Evolutionary conservation across 1,140 invertebrate species (phyloP), one percentile per base, ranked within the genome.

Genomic region (Rhagoletis pomonella): DNA sequence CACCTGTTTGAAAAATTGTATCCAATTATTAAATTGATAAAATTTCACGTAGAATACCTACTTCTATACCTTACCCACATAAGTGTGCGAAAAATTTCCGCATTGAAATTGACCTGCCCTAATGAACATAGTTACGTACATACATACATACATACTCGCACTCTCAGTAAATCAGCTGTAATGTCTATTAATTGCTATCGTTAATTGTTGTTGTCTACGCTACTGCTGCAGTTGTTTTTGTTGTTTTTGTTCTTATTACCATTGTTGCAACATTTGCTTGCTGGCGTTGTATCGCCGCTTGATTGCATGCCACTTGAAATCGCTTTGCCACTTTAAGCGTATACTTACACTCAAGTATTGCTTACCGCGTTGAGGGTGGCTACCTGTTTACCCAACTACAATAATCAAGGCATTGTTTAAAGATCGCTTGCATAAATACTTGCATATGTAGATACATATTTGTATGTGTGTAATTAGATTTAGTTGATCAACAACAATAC

Each of bases 131-230:
- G 29, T 29, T 29, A 29, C 29, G 50, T 55, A 55, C 4, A 62
- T n/a, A 17, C 12, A 6, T 14, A 62, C 17, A 4, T 62, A 62
- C 1, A 7, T 1, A 29, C 29, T 29, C 29, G 29, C 29, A 29
- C 29, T 29, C 29, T 29, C 29, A 29, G 29, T 62, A 7, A 62
- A 62, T 1, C 12, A 62, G 29, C 42, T 50, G 17, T 17, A 47
- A 58, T 55, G 47, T 81, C 44, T 81, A 58, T 81, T 81, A 81
- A 81, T 81, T 81, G n/a, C 73, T 55, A 55, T 50, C 73, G 50
- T 55, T 81, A 55, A 81, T 58, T 81, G 47, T 81, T 81, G 29
- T 29, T 29, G 69, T 12, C 17, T 19, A 14, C 42, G 9, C 62
- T 19, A 64, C 4, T 69, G 12, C 5, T 12, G 29, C 29, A 29